phyloP scores from a whole-genome alignment of 2,113 vertebrate genomes.

The Elanoides forficatus region DNA sequence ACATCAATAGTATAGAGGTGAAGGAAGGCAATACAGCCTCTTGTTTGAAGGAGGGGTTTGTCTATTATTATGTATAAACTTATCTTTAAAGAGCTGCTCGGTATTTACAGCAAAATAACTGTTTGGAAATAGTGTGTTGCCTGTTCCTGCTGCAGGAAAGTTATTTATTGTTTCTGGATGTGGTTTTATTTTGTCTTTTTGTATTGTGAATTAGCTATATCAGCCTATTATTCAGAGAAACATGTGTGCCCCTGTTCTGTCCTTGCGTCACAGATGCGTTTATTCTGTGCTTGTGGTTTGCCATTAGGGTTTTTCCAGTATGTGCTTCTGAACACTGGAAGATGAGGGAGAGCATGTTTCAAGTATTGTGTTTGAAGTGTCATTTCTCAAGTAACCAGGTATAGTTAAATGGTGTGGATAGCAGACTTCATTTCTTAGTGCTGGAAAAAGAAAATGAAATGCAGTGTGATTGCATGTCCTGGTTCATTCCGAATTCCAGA shows the following conservation, averaged over 20 bases:
- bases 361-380: background rate
- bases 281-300: background rate
- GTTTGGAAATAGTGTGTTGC: background rate
- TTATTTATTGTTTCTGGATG: background rate
- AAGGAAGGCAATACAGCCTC: background rate
- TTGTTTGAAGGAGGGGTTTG: background rate
- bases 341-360: background rate
- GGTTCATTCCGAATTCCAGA: background rate
- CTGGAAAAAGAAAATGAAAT: background rate
- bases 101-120: background rate
- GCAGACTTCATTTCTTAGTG: background rate
- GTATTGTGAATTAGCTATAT: background rate
- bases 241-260: background rate
- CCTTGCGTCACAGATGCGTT: background rate
- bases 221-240: background rate
- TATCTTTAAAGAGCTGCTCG: background rate
- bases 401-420: background rate
- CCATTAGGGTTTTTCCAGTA: background rate
- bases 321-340: background rate
- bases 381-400: background rate
- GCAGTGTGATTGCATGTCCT: background rate
- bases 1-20: background rate
- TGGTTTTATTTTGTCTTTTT: background rate
- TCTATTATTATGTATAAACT: background rate
- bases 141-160: background rate